These are phyloP conservation scores for Oreochromis mossambicus DNA, from an alignment of 2,797 vertebrate species.

Conservation along the genomic window DNA sequence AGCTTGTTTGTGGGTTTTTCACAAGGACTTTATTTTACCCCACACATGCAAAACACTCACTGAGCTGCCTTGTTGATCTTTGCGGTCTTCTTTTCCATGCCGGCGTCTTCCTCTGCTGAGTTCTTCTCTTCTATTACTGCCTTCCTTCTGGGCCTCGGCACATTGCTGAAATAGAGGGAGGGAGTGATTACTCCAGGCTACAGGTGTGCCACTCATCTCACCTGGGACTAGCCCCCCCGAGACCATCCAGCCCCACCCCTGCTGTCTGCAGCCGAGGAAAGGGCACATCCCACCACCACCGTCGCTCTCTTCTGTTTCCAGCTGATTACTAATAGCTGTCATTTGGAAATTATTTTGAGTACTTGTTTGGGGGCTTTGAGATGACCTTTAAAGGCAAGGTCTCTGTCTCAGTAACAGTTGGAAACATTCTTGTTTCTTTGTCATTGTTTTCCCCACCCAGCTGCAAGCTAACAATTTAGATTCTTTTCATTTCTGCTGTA, in stretches of 20 bases:
- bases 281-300: neutral
- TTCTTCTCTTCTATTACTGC: accelerated
- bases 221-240: neutral
- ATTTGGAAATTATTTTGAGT: slow-evolving; percentile 17
- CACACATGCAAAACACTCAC: neutral
- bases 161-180: neutral
- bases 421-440: neutral
- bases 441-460: neutral
- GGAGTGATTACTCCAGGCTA: neutral
- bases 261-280: neutral
- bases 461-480: neutral
- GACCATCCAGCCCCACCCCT: neutral
- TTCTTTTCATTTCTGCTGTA: slow-evolving; percentile 3
- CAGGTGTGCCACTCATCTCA: neutral
- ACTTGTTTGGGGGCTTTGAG: neutral
- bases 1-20: neutral
- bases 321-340: neutral
- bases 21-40: neutral
- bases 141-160: neutral
- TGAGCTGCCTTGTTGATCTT: neutral
- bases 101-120: neutral
- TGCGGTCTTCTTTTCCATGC: neutral
- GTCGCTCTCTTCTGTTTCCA: neutral
- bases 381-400: slow-evolving; percentile 29
- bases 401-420: neutral